Evolutionary conservation across 2,113 vertebrate genomes (phyloP).

Genomic region (Pterocles orientalis): DNA sequence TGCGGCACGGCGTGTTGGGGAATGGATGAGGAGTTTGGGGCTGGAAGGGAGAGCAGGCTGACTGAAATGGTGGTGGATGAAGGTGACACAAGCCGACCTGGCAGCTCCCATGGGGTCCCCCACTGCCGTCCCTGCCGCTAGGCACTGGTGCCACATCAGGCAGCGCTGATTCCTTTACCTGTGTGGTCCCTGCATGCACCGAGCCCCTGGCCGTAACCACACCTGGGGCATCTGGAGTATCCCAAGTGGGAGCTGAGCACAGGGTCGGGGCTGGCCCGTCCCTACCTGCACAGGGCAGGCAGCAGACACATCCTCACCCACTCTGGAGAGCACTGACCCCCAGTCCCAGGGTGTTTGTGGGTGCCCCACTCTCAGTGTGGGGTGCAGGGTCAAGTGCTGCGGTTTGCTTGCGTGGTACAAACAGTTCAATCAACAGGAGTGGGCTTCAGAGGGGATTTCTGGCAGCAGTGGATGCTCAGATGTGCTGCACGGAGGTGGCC

Average conservation of each 20-base stretch:
- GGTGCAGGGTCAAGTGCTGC: not conserved
- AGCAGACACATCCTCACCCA: not conserved
- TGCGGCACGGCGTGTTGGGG: not conserved
- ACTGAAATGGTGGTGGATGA: accelerated
- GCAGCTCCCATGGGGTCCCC: not conserved
- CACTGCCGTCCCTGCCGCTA: not conserved
- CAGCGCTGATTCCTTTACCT: accelerated
- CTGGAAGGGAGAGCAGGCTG: not conserved
- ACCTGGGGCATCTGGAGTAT: accelerated
- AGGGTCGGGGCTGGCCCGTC: not conserved
- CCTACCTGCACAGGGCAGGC: not conserved
- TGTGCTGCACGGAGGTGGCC: accelerated
- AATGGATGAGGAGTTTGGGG: not conserved
- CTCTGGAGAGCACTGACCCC: accelerated
- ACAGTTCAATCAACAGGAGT: accelerated
- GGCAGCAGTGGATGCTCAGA: accelerated
- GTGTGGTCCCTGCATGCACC: not conserved
- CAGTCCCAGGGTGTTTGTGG: accelerated
- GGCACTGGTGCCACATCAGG: not conserved
- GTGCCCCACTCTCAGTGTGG: not conserved
- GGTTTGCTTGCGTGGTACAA: not conserved
- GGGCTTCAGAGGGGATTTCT: not conserved
- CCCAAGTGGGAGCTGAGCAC: not conserved
- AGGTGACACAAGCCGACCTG: not conserved
- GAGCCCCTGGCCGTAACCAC: accelerated